Base-by-base conservation (phyloP, 2,113 vertebrate genomes). In the Thalassoma bifasciatum region DNA sequence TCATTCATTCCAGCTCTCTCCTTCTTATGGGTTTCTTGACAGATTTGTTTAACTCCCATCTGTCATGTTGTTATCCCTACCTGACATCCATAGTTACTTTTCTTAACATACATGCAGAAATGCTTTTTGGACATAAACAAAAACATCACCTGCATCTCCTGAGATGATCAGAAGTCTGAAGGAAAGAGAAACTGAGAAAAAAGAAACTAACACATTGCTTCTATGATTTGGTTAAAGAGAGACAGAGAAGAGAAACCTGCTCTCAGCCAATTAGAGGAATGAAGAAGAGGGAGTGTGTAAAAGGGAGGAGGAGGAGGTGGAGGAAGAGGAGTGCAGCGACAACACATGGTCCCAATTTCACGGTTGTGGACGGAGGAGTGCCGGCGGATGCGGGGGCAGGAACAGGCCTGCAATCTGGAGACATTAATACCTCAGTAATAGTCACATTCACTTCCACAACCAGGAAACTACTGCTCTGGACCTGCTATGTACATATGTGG, bases 291-390 rank as follows among this genome's bases (percentile, higher is more conserved):
- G 34, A 62, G 71, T 11, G 61, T 34, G 61, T 22, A 58, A 68
- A 6, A n/a, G n/a, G n/a, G n/a, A n/a, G n/a, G 54, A 36, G 36
- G 23, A 44, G n/a, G 61, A 47, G 30, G 78, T 70, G 49, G 24
- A 71, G 53, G 24, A 64, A 38, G 58, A 38, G 66, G 60, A 52
- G 19, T 11, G 24, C 36, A 54, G 61, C 49, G 65, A 16, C 60
- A 85, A 92, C 92, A 93, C 91, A 93, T 93, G 92, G 90, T 93
- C 90, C 89, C 88, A 94, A 93, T 94, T 93, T 93, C 78, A 92
- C 63, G 79, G 91, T 78, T 89, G 89, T 89, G 86, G 85, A 88
- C 4, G 64, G 81, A 88, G 82, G 81, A 88, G 82, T 73, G 79
- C 64, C 65, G 73, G 84, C 88, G 83, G 90, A 91, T 90, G 86